Evolutionary conservation across 2,113 vertebrate species (phyloP), one percentile per base, ranked within the genome.

Genomic region (Trogon surrucura): DNA sequence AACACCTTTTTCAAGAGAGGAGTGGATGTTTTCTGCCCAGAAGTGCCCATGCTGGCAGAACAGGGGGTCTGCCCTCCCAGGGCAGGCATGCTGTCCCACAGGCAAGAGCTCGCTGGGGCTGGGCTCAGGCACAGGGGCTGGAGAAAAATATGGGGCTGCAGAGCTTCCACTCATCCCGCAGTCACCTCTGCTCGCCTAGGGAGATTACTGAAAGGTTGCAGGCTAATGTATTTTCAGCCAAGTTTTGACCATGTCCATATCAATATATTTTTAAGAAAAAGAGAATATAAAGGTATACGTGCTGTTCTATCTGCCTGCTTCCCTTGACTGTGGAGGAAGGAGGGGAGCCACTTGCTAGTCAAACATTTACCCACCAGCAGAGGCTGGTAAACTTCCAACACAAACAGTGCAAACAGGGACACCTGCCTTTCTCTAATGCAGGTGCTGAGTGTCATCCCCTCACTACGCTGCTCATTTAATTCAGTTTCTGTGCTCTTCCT

Each of bases 281-380:
- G 12, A 58, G 2, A 86, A 70, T 44, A 38, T 7, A 66, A 73
- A 85, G 21, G 6, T 75, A 26, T 38, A 62, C 0, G 13, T 64
- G 70, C 14, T 2, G 5, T 78, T 91, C 74, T 51, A 66, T 32
- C 47, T 82, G 6, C 16, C 51, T 82, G 18, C 29, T 81, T 86
- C 36, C 67, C 21, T 54, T 53, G n/a, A 54, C 66, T 38, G 18
- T 61, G 36, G 16, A 2, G 10, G 14, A 81, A 10, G 41, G 30
- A 86, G 13, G 5, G 27, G 34, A 75, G 41, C 61, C 3, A 3
- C 34, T 71, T n/a, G 32, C 44, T 71, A 51, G 51, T 73, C 54
- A 94, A 95, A 93, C 50, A 93, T 85, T 91, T 74, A 70, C 36
- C 34, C 60, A 16, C 44, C 11, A 75, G 66, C 41, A 88, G 56